Conservation (phyloP, 1,140 invertebrate species). For the Nixonia krombeini region DNA sequence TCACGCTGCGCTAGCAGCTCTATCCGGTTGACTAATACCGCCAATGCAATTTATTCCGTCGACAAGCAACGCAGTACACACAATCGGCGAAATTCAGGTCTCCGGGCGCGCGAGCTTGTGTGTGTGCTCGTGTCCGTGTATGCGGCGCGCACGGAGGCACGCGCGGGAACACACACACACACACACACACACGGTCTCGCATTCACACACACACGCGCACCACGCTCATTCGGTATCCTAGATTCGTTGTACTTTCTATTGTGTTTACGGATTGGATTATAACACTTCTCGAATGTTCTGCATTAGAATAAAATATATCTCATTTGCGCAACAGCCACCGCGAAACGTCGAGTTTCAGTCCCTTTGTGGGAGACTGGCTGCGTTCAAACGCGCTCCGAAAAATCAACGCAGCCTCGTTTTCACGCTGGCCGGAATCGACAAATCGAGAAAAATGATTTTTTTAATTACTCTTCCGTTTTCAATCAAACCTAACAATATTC, state of each 20-base stretch:
- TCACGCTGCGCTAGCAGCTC: slow-evolving; percentile 19
- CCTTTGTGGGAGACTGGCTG: too few relatives aligned
- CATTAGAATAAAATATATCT: slow-evolving; percentile 46
- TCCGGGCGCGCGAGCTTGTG: slow-evolving; percentile 15
- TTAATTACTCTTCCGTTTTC: too few relatives aligned
- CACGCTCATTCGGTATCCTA: slow-evolving; percentile 55
- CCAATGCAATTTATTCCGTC: slow-evolving; percentile 45
- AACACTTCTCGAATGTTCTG: slow-evolving; percentile 54
- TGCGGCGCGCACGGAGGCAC: too few relatives aligned
- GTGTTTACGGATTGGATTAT: slow-evolving; percentile 60
- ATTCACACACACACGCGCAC: slow-evolving; percentile 15
- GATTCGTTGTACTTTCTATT: slow-evolving; percentile 65
- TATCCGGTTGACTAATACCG: slow-evolving; percentile 38
- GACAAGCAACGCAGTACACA: slow-evolving; percentile 36
- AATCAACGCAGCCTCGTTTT: too few relatives aligned
- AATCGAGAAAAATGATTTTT: too few relatives aligned
- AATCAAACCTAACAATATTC: too few relatives aligned
- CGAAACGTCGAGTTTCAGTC: too few relatives aligned
- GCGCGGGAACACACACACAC: not conserved
- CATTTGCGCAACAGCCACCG: too few relatives aligned
- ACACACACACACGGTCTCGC: not conserved
- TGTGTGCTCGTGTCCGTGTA: slow-evolving; percentile 6
- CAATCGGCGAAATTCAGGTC: slow-evolving; percentile 58
- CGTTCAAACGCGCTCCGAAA: too few relatives aligned
- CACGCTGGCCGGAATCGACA: too few relatives aligned